Base-by-base conservation (phyloP, 2,113 vertebrate genomes). In the Oreochromis niloticus region DNA sequence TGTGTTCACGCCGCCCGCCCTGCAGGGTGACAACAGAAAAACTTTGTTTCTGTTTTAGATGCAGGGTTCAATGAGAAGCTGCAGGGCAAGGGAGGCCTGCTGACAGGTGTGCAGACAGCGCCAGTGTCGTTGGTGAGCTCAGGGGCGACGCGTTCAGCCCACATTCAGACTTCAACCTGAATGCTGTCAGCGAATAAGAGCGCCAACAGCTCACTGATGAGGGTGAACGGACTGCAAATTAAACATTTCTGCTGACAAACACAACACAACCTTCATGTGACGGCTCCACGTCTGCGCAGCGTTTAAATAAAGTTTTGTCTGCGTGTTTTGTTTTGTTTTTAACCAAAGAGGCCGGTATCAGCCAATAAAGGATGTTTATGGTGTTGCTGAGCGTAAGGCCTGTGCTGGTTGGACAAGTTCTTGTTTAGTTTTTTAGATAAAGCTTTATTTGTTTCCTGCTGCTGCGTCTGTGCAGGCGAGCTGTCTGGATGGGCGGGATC, bases 401-500 rank as follows among this genome's bases (percentile, higher is more conserved):
- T 66, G 61, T 39, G 19, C 17, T 4, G 34, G 34, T 34, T 39
- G 34, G 61, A 66, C 3, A 3, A 66, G 61, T 66, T 66, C 10
- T 66, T n/a, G 17, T n/a, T 66, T 66, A 12, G 61, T 39, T 66
- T 66, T 36, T 36, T 66, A 39, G 61, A 39, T 66, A 7, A 66
- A 66, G 32, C 32, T 36, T 63, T 66, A 66, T 66, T 68, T 68
- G 63, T 41, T 41, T 68, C 63, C 34, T 41, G 34, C 63, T 71
- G 66, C n/a, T 57, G 17, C 43, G 6, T 30, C 12, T 79, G 12
- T 56, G 4, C 83, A 98, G 97, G 83, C 96, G 59, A 98, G 96
- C 87, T 95, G 97, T 39, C 95, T 98, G 41, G 98, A 98, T 55
- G 93, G 95, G 56, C 96, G 98, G 88, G 97, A 98, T 83, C 95